Conservation (phyloP, 30 jellyfish, hydroid and myxozoan genomes). For the Hydractinia symbiolongicarpus region DNA sequence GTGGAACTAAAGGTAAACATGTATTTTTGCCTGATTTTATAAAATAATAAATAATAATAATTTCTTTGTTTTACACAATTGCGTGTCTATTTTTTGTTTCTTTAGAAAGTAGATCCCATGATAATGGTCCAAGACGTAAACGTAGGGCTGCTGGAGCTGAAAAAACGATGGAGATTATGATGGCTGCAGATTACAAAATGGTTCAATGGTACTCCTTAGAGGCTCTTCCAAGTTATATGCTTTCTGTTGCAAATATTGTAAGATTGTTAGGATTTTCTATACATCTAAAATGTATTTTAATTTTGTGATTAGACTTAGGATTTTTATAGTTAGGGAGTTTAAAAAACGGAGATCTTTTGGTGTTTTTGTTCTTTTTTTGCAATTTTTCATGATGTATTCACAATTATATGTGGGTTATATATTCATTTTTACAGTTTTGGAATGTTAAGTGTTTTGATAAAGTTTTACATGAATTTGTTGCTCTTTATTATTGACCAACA, state of each 20-base stretch:
- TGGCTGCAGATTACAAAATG: slow-evolving; percentile 70
- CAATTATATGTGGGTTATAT: not conserved
- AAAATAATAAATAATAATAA: not conserved
- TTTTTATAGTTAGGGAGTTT: too few relatives aligned
- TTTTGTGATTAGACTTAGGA: not conserved
- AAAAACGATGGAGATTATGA: slow-evolving; percentile 66
- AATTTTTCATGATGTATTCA: not conserved
- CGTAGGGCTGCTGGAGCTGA: slow-evolving; percentile 13
- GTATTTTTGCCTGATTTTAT: not conserved
- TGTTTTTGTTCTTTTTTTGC: not conserved
- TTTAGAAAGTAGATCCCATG: too few relatives aligned
- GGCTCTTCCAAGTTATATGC: slow-evolving; percentile 58
- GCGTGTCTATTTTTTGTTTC: too few relatives aligned
- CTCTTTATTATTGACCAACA: too few relatives aligned
- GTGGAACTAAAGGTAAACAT: slow-evolving; percentile 1
- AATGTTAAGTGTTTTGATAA: too few relatives aligned
- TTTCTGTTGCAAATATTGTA: slow-evolving; percentile 67
- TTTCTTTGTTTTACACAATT: too few relatives aligned
- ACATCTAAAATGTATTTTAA: not conserved
- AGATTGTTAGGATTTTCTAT: too few relatives aligned
- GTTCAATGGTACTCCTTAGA: slow-evolving; percentile 43
- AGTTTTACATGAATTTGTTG: too few relatives aligned
- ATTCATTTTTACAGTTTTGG: not conserved
- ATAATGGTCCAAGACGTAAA: not conserved
- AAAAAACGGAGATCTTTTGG: not conserved